phyloP scores from a whole-genome alignment of 2,797 vertebrate species.

The Oryzias sinensis region DNA sequence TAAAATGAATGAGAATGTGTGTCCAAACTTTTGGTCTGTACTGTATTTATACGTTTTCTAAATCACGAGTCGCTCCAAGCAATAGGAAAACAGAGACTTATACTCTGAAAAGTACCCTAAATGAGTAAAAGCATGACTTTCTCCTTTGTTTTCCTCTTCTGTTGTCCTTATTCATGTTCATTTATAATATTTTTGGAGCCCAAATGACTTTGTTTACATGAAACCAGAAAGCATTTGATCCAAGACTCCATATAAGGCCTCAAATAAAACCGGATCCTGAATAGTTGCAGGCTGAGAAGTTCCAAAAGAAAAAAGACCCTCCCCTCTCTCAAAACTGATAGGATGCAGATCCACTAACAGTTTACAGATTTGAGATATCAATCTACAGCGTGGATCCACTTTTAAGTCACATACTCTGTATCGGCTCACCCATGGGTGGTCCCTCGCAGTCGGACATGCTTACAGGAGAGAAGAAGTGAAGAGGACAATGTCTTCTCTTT shows the following conservation, averaged over 20 bases:
- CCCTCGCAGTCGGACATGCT: constrained; percentile 96
- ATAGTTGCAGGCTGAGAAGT: constrained; percentile 67
- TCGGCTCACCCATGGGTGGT: constrained; percentile 86
- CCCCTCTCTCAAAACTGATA: constrained; percentile 8
- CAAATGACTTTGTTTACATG: constrained; percentile 19
- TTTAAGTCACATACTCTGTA: constrained; percentile 5
- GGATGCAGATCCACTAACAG: constrained; percentile 28
- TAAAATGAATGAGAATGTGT: no score
- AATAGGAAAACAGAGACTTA: no score
- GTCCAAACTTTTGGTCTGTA: no score
- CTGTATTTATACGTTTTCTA: no score
- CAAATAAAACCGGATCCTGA: constrained; percentile 49
- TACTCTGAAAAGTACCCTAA: no score
- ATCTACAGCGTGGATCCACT: constrained; percentile 6
- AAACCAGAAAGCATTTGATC: constrained; percentile 69
- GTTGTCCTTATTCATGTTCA: constrained; percentile 18
- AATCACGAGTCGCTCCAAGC: no score
- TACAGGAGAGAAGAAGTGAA: constrained; percentile 33
- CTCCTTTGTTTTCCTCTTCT: constrained; percentile 6
- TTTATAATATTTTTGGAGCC: not conserved
- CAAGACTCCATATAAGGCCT: constrained; percentile 74
- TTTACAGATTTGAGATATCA: constrained; percentile 32
- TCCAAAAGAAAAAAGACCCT: constrained; percentile 34
- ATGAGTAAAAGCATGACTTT: not conserved
- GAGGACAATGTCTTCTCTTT: constrained; percentile 34